Conservation (phyloP, 2,113 vertebrate species). For the Gasterosteus nipponicus region DNA sequence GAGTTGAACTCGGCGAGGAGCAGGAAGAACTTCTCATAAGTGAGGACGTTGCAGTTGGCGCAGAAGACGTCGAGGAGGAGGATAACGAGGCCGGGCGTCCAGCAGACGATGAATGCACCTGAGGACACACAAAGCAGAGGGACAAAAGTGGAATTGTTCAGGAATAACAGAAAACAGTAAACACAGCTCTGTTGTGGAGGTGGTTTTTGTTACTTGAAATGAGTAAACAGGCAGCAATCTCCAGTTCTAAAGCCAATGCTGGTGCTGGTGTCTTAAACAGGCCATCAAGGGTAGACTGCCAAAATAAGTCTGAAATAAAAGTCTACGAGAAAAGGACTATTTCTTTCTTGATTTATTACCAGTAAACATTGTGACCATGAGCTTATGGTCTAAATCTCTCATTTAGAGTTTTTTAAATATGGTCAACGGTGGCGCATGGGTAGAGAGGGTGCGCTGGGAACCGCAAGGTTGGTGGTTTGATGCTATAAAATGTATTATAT, state of each 20-base stretch:
- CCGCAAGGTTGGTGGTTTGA: no score
- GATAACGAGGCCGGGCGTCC: slow-evolving; percentile 96
- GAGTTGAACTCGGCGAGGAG: slow-evolving; percentile 98
- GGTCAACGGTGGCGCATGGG: not conserved
- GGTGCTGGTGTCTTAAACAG: not conserved
- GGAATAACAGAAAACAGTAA: not conserved
- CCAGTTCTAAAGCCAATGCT: not conserved
- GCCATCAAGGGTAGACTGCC: not conserved
- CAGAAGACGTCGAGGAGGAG: slow-evolving; percentile 96
- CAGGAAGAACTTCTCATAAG: slow-evolving; percentile 97
- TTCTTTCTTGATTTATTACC: not conserved
- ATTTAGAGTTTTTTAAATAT: not conserved
- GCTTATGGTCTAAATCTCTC: not conserved
- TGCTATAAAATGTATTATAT: no score
- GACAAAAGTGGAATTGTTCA: not conserved
- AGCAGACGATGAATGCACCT: slow-evolving; percentile 98
- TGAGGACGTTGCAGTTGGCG: slow-evolving; percentile 88
- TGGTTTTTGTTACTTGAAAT: not conserved
- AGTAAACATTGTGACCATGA: not conserved
- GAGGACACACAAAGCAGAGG: slow-evolving; percentile 16
- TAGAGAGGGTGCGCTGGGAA: no score
- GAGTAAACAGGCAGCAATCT: not conserved
- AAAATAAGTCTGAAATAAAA: not conserved
- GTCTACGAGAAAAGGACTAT: not conserved
- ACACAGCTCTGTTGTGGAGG: not conserved